phyloP scores from a whole-genome alignment of 2,113 vertebrate species.

The Nibea coibor region DNA sequence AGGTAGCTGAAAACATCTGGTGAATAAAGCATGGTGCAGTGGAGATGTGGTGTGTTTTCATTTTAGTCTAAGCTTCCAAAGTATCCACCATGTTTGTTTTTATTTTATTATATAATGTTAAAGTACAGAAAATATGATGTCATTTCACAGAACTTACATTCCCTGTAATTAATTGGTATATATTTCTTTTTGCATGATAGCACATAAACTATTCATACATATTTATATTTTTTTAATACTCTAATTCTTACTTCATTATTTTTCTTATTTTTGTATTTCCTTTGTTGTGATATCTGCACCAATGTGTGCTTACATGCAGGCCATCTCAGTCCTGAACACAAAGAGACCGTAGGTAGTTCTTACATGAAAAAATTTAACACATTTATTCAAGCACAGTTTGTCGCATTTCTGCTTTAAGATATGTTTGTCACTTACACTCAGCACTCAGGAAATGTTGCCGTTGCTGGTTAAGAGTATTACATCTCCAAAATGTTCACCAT shows the following conservation, averaged over 20 bases:
- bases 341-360: neutral
- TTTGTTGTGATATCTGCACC: too few relatives aligned
- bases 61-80: neutral
- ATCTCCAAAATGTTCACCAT: neutral
- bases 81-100: too few relatives aligned
- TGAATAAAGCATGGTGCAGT: neutral
- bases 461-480: neutral
- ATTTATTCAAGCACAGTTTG: neutral
- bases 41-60: neutral
- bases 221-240: neutral
- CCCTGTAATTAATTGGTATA: neutral
- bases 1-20: neutral
- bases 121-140: too few relatives aligned
- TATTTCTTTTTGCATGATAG: too few relatives aligned
- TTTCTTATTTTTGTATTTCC: too few relatives aligned
- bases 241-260: neutral
- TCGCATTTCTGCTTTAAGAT: neutral
- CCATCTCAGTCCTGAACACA: neutral
- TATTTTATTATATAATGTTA: too few relatives aligned
- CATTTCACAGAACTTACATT: neutral
- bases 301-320: too few relatives aligned
- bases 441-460: neutral
- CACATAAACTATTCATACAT: neutral
- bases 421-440: neutral
- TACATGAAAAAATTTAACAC: neutral